Base-by-base conservation (phyloP, 2,888 invertebrate species). In the Junonia oenone region DNA sequence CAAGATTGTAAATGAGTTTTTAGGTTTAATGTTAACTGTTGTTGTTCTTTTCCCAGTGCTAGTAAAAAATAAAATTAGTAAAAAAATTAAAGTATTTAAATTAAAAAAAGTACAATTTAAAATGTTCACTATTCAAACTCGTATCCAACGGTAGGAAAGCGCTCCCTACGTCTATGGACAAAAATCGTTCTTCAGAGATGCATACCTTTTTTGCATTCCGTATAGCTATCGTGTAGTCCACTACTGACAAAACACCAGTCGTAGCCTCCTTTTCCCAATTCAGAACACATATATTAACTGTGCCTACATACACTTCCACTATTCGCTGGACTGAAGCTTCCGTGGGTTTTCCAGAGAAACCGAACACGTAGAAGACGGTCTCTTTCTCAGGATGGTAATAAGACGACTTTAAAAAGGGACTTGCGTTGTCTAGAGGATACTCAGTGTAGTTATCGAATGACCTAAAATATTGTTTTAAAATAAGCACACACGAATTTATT, bases 221-320 rank as follows among this genome's bases (percentile, higher is more conserved):
- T 0, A 84, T 79, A 26, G 87, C 87, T 13, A 68, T 68, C 1
- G 70, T 75, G 51, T 90, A 90, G 77, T 75, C 6, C 81, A 52
- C 0, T 74, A 63, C 49, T 1, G 84, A 83, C 0, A 85, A 60
- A 4, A 76, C 11, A n/a, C n/a, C n/a, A n/a, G n/a, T 0, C 82
- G 81, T 31, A 78, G 90, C 90, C 61, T 90, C 89, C 37, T 83
- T 72, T 56, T 88, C 78, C 90, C 90, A 90, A 55, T 90, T 84
- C 9, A 90, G 57, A 0, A 90, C 75, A 4, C 89, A 56, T 0
- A 89, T 76, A 56, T 91, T 91, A 26, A 75, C 74, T 65, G 81
- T 84, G 81, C 65, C 63, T 27, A 88, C 63, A 57, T 85, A 87
- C 0, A 83, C 78, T 1, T 64, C 50, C 6, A 86, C 65, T 0